Base-by-base conservation (phyloP, 2,888 invertebrate species). In the Amphipyra tragopoginis region DNA sequence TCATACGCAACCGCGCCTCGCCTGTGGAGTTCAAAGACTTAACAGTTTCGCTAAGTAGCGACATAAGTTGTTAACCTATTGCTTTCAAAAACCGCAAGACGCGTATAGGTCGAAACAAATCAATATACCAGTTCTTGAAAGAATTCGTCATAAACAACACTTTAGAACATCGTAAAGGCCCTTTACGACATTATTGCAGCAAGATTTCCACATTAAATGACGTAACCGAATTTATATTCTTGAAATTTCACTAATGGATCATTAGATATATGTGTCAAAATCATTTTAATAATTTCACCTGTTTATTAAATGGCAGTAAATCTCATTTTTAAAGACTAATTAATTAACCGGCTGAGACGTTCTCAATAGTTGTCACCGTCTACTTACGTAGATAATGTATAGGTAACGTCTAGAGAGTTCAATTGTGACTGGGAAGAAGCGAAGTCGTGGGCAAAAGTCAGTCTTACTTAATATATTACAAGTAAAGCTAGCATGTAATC, bases 401-500 rank as follows among this genome's bases (percentile, higher is more conserved):
- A 55, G 36, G 26, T 49, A 47, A 36, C 39, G 29, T 57, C 43
- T 67, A 67, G 53, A 63, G 50, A 61, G 70, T 61, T 61, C 58
- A 65, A 48, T 58, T 68, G 47, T 51, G 47, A 60, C 63, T 56
- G 45, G 45, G 44, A 68, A 68, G 51, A 56, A 50, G 43, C 36
- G 1, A 44, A 64, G 47, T 59, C 63, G 63, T 66, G 65, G 65
- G 50, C 67, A 65, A 57, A 63, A 66, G 42, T 61, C 39, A 59
- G 14, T 50, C 63, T 66, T 70, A 62, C 65, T 67, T 62, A 79
- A 66, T 59, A 65, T 53, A 64, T 79, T 69, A 58, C 61, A 61
- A 55, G 59, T 54, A 50, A 78, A 47, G 43, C 43, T 50, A 26
- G 26, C 43, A 34, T 65, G 67, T 48, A 72, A 62, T 76, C 58